Base-by-base conservation (phyloP, 2,888 invertebrate species). In the Drosophila melanosoma region DNA sequence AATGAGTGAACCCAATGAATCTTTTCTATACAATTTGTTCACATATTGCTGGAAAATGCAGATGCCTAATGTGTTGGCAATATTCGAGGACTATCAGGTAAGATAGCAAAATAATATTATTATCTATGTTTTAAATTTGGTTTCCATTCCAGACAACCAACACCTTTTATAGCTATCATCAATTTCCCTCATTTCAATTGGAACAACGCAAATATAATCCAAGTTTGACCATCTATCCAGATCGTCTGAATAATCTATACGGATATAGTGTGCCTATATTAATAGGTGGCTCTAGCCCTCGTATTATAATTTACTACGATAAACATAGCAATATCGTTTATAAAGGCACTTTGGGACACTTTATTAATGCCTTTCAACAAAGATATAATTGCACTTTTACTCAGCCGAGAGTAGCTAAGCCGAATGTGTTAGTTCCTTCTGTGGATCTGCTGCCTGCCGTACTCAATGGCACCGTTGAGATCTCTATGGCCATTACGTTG, bases 201-300 rank as follows among this genome's bases (percentile, higher is more conserved):
- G 89, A 91, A 40, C 59, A 69, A 3, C 70, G 71, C 0, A 0
- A 20, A 1, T 80, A 38, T 40, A 61, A 75, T 12, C 1, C 33
- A 0, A 51, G 66, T 0, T 1, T 48, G 2, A 12, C 10, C 0
- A 68, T 89, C 0, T 92, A 79, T 74, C 90, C 90, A 0, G 58
- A 88, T 49, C 88, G 92, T 0, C 33, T 90, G 1, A 52, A 36
- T 0, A 76, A 92, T 59, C 56, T 92, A 0, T 67, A 73, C 0
- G 92, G 92, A 7, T 83, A 81, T 35, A 70, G 66, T 1, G 49
- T 92, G 15, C 67, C 80, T 1, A 60, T 80, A 5, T 72, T 83
- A 0, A 65, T 90, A 23, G 92, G 90, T 0, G 91, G 91, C 1
- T 64, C 84, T 0, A 53, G 79, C 5, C 92, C 92, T 0, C 90